Evolutionary conservation across 1,140 invertebrate species (phyloP).

Genomic region (Formica exsecta): DNA sequence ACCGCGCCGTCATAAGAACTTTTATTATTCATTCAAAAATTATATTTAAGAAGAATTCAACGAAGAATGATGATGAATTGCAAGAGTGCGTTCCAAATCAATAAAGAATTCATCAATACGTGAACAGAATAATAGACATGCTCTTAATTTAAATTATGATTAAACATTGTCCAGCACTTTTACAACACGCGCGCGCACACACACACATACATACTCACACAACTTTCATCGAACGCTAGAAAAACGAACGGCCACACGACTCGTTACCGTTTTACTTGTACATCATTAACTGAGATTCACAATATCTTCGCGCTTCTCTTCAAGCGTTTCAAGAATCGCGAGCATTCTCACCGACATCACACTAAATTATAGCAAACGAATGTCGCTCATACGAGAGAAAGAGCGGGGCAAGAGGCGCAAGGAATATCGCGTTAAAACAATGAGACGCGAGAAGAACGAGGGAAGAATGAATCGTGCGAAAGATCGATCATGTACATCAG

Average conservation of each 20-base stretch:
- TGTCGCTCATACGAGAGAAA: background rate
- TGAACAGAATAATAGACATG: constrained; percentile 54
- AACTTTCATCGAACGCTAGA: constrained; percentile 18
- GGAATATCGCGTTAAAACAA: constrained; percentile 31
- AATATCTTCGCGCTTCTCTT: background rate
- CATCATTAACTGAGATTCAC: constrained; percentile 64
- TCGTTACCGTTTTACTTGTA: constrained; percentile 3
- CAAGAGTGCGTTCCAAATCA: constrained; percentile 28
- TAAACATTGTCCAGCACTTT: constrained; percentile 23
- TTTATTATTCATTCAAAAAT: constrained; percentile 27
- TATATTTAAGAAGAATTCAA: constrained; percentile 23
- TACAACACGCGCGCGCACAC: background rate
- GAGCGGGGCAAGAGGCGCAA: constrained; percentile 52
- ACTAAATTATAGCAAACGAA: constrained; percentile 1
- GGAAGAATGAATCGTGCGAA: constrained; percentile 62
- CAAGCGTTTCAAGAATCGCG: background rate
- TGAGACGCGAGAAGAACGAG: constrained; percentile 44
- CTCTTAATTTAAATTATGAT: constrained; percentile 59
- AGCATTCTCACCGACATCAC: background rate
- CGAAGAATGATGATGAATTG: constrained; percentile 33
- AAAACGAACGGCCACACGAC: constrained; percentile 27
- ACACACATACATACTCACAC: background rate
- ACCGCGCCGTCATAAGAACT: background rate
- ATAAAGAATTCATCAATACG: constrained; percentile 53
- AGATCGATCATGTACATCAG: constrained; percentile 1